phyloP scores from a whole-genome alignment of 2,888 invertebrate species.

The Gisinianus flammeolus region DNA sequence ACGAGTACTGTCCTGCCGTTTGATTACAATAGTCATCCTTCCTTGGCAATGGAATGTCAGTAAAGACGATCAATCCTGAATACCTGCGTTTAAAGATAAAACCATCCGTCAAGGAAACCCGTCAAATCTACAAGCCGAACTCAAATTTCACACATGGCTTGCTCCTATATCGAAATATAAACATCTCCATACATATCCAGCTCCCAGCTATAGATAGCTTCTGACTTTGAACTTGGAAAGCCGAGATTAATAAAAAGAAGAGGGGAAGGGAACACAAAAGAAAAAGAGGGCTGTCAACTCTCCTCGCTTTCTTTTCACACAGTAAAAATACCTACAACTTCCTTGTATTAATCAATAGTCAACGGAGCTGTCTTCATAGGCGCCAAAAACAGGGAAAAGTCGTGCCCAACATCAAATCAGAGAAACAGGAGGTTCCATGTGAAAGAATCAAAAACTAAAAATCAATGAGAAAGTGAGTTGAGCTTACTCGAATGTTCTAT shows the following conservation, averaged over 20 bases:
- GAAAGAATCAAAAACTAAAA: conserved; percentile 7
- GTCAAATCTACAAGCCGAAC: conserved; percentile 12
- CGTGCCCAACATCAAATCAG: neutral
- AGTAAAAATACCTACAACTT: conserved; percentile 10
- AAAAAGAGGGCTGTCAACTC: conserved; percentile 10
- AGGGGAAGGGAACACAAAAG: conserved; percentile 17
- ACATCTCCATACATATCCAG: neutral
- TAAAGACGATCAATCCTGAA: conserved; percentile 86
- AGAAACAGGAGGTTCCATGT: neutral
- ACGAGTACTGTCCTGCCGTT: conserved; percentile 76
- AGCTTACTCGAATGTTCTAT: conserved; percentile 83
- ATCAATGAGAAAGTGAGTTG: conserved; percentile 19
- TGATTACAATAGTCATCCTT: conserved; percentile 74
- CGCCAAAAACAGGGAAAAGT: conserved; percentile 11
- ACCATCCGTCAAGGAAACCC: neutral
- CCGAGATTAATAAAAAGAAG: conserved; percentile 11
- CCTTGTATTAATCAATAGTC: conserved; percentile 7
- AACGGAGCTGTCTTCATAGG: conserved; percentile 5
- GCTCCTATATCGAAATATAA: neutral
- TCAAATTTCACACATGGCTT: conserved; percentile 20
- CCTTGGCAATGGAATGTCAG: conserved; percentile 80
- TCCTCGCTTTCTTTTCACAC: neutral
- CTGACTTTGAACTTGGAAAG: neutral
- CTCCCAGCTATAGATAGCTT: neutral
- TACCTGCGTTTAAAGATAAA: conserved; percentile 61